A percentile compares a stretch with the other conserved stretches of the same genome.
These are phyloP conservation scores for Orientallactaga bullata DNA, from an alignment of 2,113 vertebrate species.

Conservation along the genomic window DNA sequence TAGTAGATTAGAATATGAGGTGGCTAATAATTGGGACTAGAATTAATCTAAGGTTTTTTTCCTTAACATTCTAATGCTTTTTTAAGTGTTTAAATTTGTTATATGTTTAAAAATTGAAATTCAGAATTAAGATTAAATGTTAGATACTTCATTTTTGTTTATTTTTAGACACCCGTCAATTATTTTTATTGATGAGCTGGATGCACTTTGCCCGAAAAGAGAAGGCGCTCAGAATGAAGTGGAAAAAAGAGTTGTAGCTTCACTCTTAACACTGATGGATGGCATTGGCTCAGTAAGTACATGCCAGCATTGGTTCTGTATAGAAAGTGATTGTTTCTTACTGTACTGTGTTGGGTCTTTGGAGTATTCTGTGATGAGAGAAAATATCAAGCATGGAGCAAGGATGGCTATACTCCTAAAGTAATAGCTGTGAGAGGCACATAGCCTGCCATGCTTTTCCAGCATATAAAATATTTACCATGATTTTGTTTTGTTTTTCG, in stretches of 20 bases:
- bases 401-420: not conserved
- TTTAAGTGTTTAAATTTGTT: conserved; percentile 29
- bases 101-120: conserved; percentile 1
- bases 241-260: conserved; percentile 96
- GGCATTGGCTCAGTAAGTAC: conserved; percentile 95
- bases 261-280: conserved; percentile 97
- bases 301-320: not conserved
- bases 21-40: not conserved
- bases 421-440: not conserved
- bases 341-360: not conserved
- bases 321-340: not conserved
- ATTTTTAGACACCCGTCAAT: conserved; percentile 91
- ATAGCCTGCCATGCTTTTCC: conserved; percentile 17
- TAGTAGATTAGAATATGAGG: not conserved
- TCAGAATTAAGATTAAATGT: conserved; percentile 22
- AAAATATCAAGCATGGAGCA: not conserved
- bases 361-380: not conserved
- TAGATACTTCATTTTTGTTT: conserved; percentile 24
- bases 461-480: not conserved
- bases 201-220: conserved; percentile 96
- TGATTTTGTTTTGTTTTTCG: no score
- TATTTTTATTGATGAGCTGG: conserved; percentile 98
- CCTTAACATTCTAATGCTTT: conserved; percentile 24
- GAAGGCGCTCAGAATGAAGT: conserved; percentile 97
- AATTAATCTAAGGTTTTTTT: conserved; percentile 48